These are phyloP conservation scores for Malthinus flaveolus DNA, from an alignment of 2,888 invertebrate species.

Conservation along the genomic window DNA sequence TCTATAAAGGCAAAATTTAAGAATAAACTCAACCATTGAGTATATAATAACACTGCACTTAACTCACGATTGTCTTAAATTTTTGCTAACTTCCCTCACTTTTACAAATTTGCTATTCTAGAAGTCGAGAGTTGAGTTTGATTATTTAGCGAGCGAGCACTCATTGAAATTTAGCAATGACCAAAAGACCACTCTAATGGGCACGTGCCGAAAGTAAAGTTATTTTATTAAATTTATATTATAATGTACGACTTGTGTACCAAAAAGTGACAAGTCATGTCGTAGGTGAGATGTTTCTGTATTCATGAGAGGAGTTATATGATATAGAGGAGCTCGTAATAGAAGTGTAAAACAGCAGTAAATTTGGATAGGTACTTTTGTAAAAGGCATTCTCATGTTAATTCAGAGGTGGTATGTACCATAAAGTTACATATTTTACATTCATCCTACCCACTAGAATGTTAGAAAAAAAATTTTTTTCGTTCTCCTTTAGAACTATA, in stretches of 20 bases:
- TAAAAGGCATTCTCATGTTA: slow-evolving; percentile 49
- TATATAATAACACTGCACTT: no score
- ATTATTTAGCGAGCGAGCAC: no score
- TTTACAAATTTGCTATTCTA: no score
- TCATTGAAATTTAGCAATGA: no score
- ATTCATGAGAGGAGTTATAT: slow-evolving; percentile 51
- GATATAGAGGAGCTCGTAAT: slow-evolving; percentile 49
- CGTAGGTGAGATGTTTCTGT: slow-evolving; percentile 43
- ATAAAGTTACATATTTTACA: slow-evolving; percentile 30
- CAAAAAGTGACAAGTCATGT: slow-evolving; percentile 51
- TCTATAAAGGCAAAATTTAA: no score
- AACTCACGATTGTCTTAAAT: no score
- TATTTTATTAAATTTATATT: slow-evolving; percentile 12
- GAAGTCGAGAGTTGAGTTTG: no score
- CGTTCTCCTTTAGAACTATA: no score
- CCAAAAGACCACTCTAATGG: neutral
- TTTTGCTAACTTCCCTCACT: no score
- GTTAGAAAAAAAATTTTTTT: no score
- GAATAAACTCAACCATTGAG: no score
- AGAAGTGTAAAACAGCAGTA: slow-evolving; percentile 50
- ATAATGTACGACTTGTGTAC: slow-evolving; percentile 39
- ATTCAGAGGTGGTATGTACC: slow-evolving; percentile 39
- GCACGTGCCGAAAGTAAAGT: neutral
- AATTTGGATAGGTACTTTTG: slow-evolving; percentile 44
- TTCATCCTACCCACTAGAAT: neutral